A percentile compares a stretch with the other conserved stretches of the same genome.
These are phyloP conservation scores for Drosophila takahashii DNA, from an alignment of 1,140 invertebrate genomes.

Conservation along the genomic window DNA sequence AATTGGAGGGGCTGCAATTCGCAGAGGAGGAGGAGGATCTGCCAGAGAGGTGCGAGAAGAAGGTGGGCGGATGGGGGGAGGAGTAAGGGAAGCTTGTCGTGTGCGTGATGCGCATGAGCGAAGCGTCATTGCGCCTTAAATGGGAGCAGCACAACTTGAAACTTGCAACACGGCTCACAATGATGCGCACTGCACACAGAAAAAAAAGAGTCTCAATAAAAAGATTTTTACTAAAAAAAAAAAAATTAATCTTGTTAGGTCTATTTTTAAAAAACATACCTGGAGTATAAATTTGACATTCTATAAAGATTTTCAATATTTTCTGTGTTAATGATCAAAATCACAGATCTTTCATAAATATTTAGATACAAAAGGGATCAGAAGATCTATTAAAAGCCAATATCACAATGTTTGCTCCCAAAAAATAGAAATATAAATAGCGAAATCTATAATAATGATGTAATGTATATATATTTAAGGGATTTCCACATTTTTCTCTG, in stretches of 20 bases:
- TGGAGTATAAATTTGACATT: no score
- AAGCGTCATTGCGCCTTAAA: conserved; percentile 80
- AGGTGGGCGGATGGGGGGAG: background rate
- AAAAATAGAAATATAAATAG: no score
- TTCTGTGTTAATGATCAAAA: no score
- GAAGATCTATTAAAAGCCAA: no score
- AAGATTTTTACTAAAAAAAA: background rate
- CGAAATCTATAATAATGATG: no score
- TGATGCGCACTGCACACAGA: conserved; percentile 11
- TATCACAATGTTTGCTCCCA: no score
- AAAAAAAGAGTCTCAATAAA: background rate
- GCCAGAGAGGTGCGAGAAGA: conserved; percentile 8
- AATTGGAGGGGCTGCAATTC: conserved; percentile 16
- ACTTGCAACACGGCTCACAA: conserved; percentile 44
- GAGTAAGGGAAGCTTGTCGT: conserved; percentile 38
- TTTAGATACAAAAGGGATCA: no score
- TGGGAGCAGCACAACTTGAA: conserved; percentile 62
- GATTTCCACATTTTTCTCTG: background rate
- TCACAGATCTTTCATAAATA: no score
- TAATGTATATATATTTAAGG: no score
- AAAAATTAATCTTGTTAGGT: no score
- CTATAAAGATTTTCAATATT: no score
- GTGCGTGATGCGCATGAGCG: conserved; percentile 82
- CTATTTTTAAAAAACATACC: no score
- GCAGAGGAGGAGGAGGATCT: conserved; percentile 21